Conservation (phyloP, 2,888 invertebrate genomes). For the Prosapia bicincta region DNA sequence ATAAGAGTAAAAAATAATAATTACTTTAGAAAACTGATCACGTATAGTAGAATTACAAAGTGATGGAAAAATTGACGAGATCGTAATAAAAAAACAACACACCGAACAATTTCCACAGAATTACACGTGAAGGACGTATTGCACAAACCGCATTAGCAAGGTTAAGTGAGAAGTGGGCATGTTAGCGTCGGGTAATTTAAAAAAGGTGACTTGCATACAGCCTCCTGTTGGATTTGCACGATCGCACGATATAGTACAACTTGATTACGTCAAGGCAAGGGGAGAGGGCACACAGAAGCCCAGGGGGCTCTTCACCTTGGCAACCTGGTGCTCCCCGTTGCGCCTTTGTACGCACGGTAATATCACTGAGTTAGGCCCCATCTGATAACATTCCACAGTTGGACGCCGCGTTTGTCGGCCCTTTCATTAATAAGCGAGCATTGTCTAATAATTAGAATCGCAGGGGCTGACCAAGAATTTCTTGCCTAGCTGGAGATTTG, state of each 20-base stretch:
- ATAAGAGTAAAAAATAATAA: no score
- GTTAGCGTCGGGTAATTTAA: not conserved
- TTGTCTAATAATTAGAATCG: constrained; percentile 28
- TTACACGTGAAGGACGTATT: not conserved
- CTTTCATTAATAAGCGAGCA: constrained; percentile 22
- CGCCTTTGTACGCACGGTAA: constrained; percentile 16
- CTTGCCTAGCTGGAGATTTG: constrained; percentile 8
- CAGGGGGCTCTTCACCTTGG: constrained; percentile 26
- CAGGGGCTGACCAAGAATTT: constrained; percentile 13
- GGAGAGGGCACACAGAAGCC: constrained; percentile 23
- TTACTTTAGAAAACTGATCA: no score
- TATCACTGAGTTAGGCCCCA: constrained; percentile 42
- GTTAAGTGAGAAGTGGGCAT: not conserved
- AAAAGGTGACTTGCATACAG: not conserved
- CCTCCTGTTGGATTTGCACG: not conserved
- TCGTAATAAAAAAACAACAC: no score
- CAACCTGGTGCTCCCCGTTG: constrained; percentile 37
- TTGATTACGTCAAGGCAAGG: not conserved
- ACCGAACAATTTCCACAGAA: not conserved
- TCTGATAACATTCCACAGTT: constrained; percentile 2
- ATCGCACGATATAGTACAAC: not conserved
- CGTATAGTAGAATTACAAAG: no score
- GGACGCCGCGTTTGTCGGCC: constrained; percentile 17
- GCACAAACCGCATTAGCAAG: not conserved
- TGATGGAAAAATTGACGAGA: no score